A percentile compares a stretch with the other conserved stretches of the same genome.
Conservation (phyloP, 2,797 vertebrate genomes). For the Petrocephalus schoutedeni region DNA sequence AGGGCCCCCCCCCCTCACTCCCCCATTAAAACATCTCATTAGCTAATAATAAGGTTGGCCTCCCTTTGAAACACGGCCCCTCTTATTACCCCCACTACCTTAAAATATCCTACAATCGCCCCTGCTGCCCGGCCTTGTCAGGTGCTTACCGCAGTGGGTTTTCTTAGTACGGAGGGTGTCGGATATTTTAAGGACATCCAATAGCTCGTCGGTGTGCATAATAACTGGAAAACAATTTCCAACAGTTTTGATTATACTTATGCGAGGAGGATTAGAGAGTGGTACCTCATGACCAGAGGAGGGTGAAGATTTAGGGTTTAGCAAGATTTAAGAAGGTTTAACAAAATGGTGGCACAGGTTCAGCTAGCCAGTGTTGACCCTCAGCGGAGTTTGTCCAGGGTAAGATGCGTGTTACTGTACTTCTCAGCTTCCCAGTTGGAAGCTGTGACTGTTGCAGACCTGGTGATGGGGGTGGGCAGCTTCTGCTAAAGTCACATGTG, state of each 20-base stretch:
- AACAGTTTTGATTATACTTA: neutral
- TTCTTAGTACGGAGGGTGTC: neutral
- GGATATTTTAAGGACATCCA: neutral
- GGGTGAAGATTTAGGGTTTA: neutral
- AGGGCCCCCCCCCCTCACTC: neutral
- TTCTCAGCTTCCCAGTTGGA: neutral
- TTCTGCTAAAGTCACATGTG: too few relatives aligned
- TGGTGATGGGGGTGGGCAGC: neutral
- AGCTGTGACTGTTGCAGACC: neutral
- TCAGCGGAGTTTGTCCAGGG: neutral
- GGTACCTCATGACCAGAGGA: neutral
- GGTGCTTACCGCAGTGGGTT: neutral
- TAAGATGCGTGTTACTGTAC: neutral
- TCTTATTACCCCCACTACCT: neutral
- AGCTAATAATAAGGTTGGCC: neutral
- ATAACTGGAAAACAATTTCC: too few relatives aligned
- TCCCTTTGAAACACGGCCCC: neutral
- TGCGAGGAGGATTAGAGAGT: neutral
- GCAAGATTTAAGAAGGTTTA: neutral
- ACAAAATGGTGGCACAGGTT: neutral
- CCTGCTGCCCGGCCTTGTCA: neutral
- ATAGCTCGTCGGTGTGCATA: neutral
- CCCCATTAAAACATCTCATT: neutral
- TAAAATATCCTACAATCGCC: neutral
- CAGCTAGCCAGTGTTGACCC: neutral